Percentiles rank a stretch among this genome's conserved stretches.
Evolutionary conservation across 1,140 invertebrate species (phyloP).

Genomic region (Brachionus asplanchnoidis): DNA sequence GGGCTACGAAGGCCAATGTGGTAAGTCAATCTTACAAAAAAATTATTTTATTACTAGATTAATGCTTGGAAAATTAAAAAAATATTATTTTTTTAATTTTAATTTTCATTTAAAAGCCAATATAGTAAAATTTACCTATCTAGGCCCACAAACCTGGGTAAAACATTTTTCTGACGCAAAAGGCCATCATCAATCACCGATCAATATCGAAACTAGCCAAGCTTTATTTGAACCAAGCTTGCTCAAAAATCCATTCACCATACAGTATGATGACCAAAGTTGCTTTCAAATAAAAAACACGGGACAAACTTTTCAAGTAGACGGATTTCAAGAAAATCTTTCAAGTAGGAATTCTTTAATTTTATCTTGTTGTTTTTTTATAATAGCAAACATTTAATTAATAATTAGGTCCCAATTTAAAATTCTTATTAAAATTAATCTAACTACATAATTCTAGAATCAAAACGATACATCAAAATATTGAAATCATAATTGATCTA

Average conservation of each 20-base stretch:
- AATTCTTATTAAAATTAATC: too few relatives aligned
- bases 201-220: conserved; percentile 43
- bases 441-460: too few relatives aligned
- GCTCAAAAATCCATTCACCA: conserved; percentile 3
- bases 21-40: neutral
- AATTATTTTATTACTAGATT: neutral
- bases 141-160: conserved; percentile 26
- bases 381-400: too few relatives aligned
- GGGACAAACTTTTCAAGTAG: conserved; percentile 42
- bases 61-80: neutral
- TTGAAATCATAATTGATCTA: too few relatives aligned
- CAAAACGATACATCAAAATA: too few relatives aligned
- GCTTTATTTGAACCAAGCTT: conserved; percentile 29
- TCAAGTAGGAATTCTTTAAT: conserved; percentile 34
- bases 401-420: too few relatives aligned
- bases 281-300: conserved; percentile 42
- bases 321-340: conserved; percentile 38
- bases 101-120: too few relatives aligned
- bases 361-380: too few relatives aligned
- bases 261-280: conserved; percentile 10
- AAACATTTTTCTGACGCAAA: conserved; percentile 18
- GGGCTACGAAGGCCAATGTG: conserved; percentile 32
- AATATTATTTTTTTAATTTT: too few relatives aligned
- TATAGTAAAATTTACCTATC: neutral
- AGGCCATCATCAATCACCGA: conserved; percentile 44